Evolutionary conservation across 1,140 invertebrate genomes (phyloP), one percentile per base, ranked within the genome.

Genomic region (Heliconius congener): DNA sequence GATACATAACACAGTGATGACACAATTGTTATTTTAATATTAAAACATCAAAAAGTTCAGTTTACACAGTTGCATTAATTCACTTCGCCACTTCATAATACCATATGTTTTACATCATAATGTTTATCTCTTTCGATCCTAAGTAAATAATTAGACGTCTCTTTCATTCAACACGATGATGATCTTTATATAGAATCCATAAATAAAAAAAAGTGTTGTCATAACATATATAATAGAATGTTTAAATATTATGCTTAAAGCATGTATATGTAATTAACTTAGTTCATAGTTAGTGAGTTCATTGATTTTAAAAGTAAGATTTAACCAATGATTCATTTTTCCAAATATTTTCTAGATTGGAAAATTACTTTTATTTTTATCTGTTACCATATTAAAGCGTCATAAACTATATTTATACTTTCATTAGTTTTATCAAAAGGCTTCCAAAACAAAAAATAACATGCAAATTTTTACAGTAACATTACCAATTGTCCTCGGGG

Each of bases 401-500:
- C 13, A 46, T 46, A 46, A 46, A 4, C 42, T 46, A 13, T 16
- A 46, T 46, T 46, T 46, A 46, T 4, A 46, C 42, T 16, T 16
- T 46, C 16, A 46, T 16, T 3, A 37, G 6, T 37, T 6, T 6
- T 37, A 37, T 8, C 6, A 46, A 16, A 16, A 60, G n/a, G 11
- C 55, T 11, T 30, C 3, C 60, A 66, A 66, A 30, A 30, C 60
- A 30, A 19, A 57, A 57, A 57, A 23, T 57, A 57, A 57, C n/a
- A 57, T 9, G 13, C 1, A 9, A 57, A 5, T 16, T 30, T 30
- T 66, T 66, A 23, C 84, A 91, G 90, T 91, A 74, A 90, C 86
- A 1, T 42, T 90, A 16, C 88, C 91, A 9, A 81, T 90, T 70
- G 82, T 92, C 11, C 77, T 89, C 8, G 88, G 87, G 0, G 97